Base-by-base conservation (phyloP, 2,888 invertebrate species). In the Mythimna impura region DNA sequence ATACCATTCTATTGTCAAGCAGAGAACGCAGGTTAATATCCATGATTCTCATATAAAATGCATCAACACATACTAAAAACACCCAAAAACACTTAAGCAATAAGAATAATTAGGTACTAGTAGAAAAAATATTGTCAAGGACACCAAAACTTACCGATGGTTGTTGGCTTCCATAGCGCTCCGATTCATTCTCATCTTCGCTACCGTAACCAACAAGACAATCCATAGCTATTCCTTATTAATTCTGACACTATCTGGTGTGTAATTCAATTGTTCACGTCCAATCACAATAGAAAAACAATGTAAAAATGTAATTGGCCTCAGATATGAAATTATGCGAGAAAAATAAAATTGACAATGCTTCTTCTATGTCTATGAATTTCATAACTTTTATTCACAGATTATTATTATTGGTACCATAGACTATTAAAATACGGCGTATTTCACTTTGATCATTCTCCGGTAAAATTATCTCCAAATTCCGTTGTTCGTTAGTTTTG, bases 131-230 rank as follows among this genome's bases (percentile, higher is more conserved):
- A 62, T 68, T 70, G 52, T 85, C 90, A 91, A 92, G 90, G 90
- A 87, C 89, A 84, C 80, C 66, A 76, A 81, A 84, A 92, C 95
- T 94, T 89, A 96, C 96, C 93, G 92, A 90, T 79, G 90, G 68
- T 61, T 91, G 91, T 77, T 90, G 91, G 80, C 87, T 84, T 80
- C 91, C 92, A 79, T 90, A 92, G 52, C 94, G 93, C 84, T 96
- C 93, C 80, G 90, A 89, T 81, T 97, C 97, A 87, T 97, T 97
- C 79, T 98, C 98, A 87, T 98, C 98, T 88, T 98, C 98, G 92
- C 98, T 98, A 81, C 97, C 97, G 91, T 98, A 98, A 90, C 97
- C 97, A 78, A 97, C 97, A 76, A 98, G 94, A 63, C 97, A 97
- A 93, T 98, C 98, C 98, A 98, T 98, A 47, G 62, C 67, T 71